These are phyloP conservation scores for Eleutherodactylus coqui DNA, from an alignment of 2,797 vertebrate genomes.

Conservation along the genomic window DNA sequence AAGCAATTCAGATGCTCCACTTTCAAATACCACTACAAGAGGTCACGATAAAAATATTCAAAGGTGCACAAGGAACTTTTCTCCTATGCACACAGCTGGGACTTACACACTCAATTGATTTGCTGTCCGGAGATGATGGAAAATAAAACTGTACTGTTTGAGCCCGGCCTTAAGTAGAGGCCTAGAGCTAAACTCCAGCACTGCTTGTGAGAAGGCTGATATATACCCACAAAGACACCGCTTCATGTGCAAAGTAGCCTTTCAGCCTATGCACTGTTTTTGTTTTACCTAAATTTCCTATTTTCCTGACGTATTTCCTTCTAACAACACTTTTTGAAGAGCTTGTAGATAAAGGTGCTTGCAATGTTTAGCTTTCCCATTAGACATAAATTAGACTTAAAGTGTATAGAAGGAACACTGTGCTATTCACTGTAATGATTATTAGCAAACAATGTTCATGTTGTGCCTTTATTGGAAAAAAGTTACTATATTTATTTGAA, in stretches of 20 bases:
- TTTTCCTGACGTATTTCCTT: constrained; percentile 82
- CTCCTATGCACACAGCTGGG: constrained; percentile 70
- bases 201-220: constrained; percentile 68
- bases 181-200: constrained; percentile 62
- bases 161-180: constrained; percentile 41
- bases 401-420: constrained; percentile 19
- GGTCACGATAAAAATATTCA: constrained; percentile 51
- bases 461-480: constrained; percentile 45
- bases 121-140: constrained; percentile 68
- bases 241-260: constrained; percentile 72
- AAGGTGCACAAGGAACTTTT: constrained; percentile 62
- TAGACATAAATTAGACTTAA: constrained; percentile 53
- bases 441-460: constrained; percentile 13
- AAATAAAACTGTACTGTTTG: constrained; percentile 60
- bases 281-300: constrained; percentile 79
- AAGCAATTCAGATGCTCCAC: constrained; percentile 40
- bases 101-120: constrained; percentile 78
- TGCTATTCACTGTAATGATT: constrained; percentile 33
- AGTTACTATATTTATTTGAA: constrained; percentile 24
- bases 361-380: constrained; percentile 43
- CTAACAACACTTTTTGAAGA: constrained; percentile 57
- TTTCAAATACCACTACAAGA: constrained; percentile 34
- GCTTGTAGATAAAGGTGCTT: constrained; percentile 48
- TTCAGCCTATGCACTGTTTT: constrained; percentile 73
- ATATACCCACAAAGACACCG: constrained; percentile 73